Conservation (phyloP, 2,113 vertebrate genomes). For the Sigmodon hispidus region DNA sequence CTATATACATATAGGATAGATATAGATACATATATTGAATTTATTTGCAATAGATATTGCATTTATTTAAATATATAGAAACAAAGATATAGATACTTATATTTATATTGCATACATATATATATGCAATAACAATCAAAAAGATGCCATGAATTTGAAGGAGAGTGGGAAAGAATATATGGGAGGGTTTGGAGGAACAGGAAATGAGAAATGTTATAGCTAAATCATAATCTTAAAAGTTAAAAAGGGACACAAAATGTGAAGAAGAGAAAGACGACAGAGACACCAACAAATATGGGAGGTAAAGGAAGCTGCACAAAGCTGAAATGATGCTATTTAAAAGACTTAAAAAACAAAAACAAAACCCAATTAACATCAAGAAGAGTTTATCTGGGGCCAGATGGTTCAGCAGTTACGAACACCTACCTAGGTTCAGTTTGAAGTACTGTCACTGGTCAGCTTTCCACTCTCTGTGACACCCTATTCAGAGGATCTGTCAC, state of each 20-base stretch:
- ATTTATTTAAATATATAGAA: not conserved
- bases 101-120: not conserved
- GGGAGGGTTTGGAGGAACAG: not conserved
- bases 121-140: not conserved
- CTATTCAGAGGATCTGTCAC: not conserved
- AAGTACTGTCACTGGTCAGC: no score
- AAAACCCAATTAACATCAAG: not conserved
- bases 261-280: not conserved
- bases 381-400: not conserved
- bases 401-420: not conserved
- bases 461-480: not conserved
- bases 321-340: not conserved
- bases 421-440: not conserved
- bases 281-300: not conserved
- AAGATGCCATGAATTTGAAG: not conserved
- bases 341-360: not conserved
- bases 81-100: not conserved
- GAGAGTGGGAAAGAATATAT: not conserved
- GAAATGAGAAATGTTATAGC: not conserved
- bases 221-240: not conserved
- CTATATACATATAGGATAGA: not conserved
- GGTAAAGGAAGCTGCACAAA: not conserved
- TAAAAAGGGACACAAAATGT: not conserved
- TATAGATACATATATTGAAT: not conserved
- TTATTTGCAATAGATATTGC: not conserved